Conservation (phyloP, 2,888 invertebrate genomes). For the Drosophila formosana region DNA sequence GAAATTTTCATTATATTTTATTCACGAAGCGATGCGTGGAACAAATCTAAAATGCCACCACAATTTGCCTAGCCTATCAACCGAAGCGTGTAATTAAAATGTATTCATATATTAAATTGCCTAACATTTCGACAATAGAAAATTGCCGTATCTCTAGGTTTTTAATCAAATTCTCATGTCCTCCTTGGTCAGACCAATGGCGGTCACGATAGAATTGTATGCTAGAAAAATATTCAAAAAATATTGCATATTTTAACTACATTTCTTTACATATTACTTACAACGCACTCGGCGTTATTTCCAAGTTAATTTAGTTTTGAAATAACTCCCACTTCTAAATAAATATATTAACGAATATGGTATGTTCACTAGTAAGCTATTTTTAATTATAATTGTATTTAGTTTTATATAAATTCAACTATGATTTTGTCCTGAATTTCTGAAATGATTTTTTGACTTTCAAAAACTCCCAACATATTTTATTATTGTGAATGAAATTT, state of each 20-base stretch:
- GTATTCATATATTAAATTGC: slow-evolving; percentile 64
- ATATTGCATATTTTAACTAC: neutral
- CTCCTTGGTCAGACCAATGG: slow-evolving; percentile 5
- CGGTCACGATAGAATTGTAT: neutral
- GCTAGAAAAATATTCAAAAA: neutral
- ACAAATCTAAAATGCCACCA: slow-evolving; percentile 68
- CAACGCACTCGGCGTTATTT: too few relatives aligned
- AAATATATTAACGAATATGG: too few relatives aligned
- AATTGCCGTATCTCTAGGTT: neutral
- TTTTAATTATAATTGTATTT: too few relatives aligned
- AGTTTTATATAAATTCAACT: too few relatives aligned
- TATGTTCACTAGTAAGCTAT: too few relatives aligned
- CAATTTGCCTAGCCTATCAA: slow-evolving; percentile 53
- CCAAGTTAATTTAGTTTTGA: too few relatives aligned
- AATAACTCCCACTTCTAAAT: too few relatives aligned
- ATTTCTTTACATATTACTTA: too few relatives aligned
- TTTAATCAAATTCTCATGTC: neutral
- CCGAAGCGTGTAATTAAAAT: slow-evolving; percentile 76
- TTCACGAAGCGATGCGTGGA: slow-evolving; percentile 76
- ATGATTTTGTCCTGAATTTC: too few relatives aligned
- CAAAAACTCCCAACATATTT: too few relatives aligned
- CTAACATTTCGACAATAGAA: slow-evolving; percentile 29
- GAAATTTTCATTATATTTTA: slow-evolving; percentile 82
- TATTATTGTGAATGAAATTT: neutral
- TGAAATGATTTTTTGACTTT: too few relatives aligned